Evolutionary conservation across 1,140 invertebrate genomes (phyloP), one percentile per base, ranked within the genome.

Genomic region (Lineus longissimus): DNA sequence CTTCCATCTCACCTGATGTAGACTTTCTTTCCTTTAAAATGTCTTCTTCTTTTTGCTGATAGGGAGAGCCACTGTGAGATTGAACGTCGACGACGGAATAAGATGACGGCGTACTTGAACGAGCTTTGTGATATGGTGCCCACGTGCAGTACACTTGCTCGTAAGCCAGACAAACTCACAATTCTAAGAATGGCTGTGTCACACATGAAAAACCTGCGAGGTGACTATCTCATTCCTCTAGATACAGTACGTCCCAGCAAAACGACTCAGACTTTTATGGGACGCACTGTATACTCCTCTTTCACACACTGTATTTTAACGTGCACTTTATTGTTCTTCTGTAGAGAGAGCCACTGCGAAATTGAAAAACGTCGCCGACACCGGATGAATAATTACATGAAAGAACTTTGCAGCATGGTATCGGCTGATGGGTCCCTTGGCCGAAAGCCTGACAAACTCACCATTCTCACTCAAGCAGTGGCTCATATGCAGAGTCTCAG

Each of bases 31-130:
- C 33, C 15, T 7, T 36, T 36, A 15, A 36, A 36, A 36, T 36
- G 4, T 36, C 6, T 36, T 36, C 33, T 36, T 36, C 33, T 36
- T 36, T 36, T 36, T 36, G 33, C 33, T 15, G 6, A 36, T 36
- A 36, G 96, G 81, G 97, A 99, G 86, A 99, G 98, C 83, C 97
- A 99, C 86, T 98, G 95, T 85, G 97, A 99, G 85, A 99, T 99
- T 80, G 97, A 99, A 83, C 86, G 97, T 69, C 87, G 97, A 64
- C 86, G 97, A 69, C 87, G 97, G 63, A 99, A 99, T 86, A 99
- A 99, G 88, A 99, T 99, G 97, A 98, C 97, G 63, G 93, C 95
- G 64, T 99, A 99, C 84, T 99, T 99, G 76, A 98, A 96, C 69
- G 97, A 99, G 85, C 86, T 99, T 66, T 98, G 95, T 64, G 96